Conservation (phyloP, 2,797 vertebrate species). For the Aphelocoma californica region DNA sequence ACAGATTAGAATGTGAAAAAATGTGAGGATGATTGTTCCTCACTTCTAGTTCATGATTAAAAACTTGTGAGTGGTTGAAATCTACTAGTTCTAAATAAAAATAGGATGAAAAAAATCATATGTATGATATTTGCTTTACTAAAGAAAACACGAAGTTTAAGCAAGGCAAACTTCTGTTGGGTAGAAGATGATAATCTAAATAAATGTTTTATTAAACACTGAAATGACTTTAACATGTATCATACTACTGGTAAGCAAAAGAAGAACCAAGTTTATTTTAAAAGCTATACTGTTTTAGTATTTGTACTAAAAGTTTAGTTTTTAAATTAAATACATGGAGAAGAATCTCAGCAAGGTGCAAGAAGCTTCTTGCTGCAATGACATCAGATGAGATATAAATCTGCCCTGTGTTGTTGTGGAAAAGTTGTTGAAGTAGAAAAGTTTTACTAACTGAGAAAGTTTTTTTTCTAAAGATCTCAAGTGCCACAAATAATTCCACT, state of each 20-base stretch:
- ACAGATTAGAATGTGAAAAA: not conserved
- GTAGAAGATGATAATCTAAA: not conserved
- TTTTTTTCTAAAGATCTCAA: not conserved
- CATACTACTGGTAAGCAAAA: not conserved
- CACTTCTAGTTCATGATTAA: not conserved
- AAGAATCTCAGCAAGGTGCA: not conserved
- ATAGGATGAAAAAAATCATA: fast-evolving
- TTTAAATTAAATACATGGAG: not conserved
- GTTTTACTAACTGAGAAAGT: not conserved
- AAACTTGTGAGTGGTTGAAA: not conserved
- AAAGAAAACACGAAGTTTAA: not conserved
- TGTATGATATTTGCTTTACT: not conserved
- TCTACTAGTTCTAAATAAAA: not conserved
- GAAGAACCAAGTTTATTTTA: not conserved
- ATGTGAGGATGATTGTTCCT: not conserved
- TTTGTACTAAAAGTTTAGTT: not conserved
- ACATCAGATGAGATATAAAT: not conserved
- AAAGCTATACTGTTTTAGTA: not conserved
- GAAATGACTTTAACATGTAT: not conserved
- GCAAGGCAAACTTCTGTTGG: not conserved
- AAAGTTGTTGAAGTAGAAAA: not conserved
- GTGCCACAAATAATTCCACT: not conserved
- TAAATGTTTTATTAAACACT: not conserved
- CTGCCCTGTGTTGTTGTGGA: not conserved
- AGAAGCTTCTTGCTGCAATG: not conserved